phyloP scores from a whole-genome alignment of 2,888 invertebrate species.

The Apamea monoglypha region DNA sequence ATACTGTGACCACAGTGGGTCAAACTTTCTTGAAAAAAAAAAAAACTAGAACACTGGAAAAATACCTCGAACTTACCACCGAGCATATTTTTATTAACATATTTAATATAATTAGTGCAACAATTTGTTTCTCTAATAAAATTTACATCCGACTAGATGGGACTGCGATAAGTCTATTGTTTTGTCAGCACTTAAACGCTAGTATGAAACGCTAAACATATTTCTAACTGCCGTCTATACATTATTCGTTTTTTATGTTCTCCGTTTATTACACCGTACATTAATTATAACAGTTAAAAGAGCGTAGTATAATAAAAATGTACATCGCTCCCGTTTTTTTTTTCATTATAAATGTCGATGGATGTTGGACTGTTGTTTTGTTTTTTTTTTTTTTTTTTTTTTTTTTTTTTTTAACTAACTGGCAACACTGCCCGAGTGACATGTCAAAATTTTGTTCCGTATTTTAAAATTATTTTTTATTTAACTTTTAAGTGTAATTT shows the following conservation, averaged over 20 bases:
- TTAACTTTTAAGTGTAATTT: too few species aligned
- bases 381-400: too few species aligned
- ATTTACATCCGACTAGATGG: conserved; percentile 63
- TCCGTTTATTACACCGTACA: conserved; percentile 83
- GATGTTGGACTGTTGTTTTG: conserved; percentile 46
- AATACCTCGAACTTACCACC: conserved; percentile 8
- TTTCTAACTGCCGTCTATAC: conserved; percentile 69
- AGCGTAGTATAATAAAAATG: conserved; percentile 84
- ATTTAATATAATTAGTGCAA: conserved; percentile 65
- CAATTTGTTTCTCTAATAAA: conserved; percentile 67
- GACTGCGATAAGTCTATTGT: conserved; percentile 64
- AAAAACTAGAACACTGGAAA: neutral
- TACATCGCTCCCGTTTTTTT: conserved; percentile 79
- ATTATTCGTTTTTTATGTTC: conserved; percentile 70
- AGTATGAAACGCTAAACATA: conserved; percentile 65
- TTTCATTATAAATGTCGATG: conserved; percentile 60
- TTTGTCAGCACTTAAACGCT: conserved; percentile 69
- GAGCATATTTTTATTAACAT: conserved; percentile 48
- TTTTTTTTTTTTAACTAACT: too few species aligned
- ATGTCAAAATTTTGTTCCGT: too few species aligned
- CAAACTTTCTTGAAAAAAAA: neutral
- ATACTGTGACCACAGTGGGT: neutral
- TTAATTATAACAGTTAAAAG: conserved; percentile 88
- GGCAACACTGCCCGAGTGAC: too few species aligned
- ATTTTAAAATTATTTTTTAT: too few species aligned